Evolutionary conservation across 2,113 vertebrate genomes (phyloP), one percentile per base, ranked within the genome.

Genomic region (Enhydra lutris): DNA sequence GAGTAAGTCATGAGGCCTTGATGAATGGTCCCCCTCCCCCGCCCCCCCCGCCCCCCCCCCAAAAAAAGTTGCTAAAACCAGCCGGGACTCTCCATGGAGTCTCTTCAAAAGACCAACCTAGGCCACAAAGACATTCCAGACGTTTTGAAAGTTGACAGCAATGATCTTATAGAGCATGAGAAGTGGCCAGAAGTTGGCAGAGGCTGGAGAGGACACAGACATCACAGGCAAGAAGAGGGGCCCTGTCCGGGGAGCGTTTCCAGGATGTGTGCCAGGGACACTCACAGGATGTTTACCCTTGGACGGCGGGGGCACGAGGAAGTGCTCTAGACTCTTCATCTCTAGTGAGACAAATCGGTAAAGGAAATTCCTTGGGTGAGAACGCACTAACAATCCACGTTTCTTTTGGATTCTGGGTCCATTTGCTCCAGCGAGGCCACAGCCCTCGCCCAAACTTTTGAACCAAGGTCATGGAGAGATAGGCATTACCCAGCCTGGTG

Each of bases 291-390:
- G 97, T 97, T 98, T 96, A 98, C 97, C 97, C 96, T 97, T 74
- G n/a, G 89, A 93, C n/a, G 55, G 96, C 13, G 59, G 97, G 91
- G 97, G 73, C 93, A 95, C 80, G 95, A 97, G 97, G 91, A 95
- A 6, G 88, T 95, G 93, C 97, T 98, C 82, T 47, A 29, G 94
- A 82, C 95, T 73, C 97, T 97, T 95, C 91, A 97, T 82, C 79
- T 97, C 96, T 93, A 97, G 97, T 97, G 98, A 98, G 98, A 98
- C 95, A 98, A 89, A 97, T 79, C 83, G 96, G 94, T 81, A 81
- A 91, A 94, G 89, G 96, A 94, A 97, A 57, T 84, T 31, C 85
- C 67, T 80, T 97, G 96, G 94, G 93, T 11, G 97, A 97, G 97
- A 97, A 93, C 1, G 39, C 9, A 91, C 86, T 96, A 97, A 97